These are phyloP conservation scores for Meteorus sp. DNA, from an alignment of 1,140 invertebrate genomes.

Conservation along the genomic window DNA sequence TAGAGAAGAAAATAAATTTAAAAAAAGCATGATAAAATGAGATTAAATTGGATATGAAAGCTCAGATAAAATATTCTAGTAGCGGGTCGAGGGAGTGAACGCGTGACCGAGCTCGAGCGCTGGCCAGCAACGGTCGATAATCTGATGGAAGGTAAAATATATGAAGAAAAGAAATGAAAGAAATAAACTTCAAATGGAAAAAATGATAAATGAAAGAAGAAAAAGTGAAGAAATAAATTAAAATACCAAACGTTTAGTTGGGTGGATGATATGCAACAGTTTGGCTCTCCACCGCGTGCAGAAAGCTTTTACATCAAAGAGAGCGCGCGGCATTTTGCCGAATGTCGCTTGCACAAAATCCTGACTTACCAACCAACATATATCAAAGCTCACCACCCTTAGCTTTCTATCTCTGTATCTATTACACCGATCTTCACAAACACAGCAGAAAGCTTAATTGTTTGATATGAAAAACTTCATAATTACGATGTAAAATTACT, in stretches of 20 bases:
- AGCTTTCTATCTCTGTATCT: not conserved
- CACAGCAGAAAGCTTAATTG: no score
- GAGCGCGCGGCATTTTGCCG: not conserved
- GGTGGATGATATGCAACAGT: no score
- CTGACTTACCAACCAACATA: not conserved
- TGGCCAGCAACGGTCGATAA: slow-evolving; percentile 60
- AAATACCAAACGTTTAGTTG: not conserved
- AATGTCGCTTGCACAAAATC: not conserved
- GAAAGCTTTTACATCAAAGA: not conserved
- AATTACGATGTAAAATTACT: no score
- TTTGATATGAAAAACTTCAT: no score
- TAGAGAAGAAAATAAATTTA: not conserved
- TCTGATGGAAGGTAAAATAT: slow-evolving; percentile 61
- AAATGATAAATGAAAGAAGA: slow-evolving; percentile 9
- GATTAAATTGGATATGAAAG: slow-evolving; percentile 32
- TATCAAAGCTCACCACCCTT: not conserved
- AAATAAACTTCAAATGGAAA: slow-evolving; percentile 13
- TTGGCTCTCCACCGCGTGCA: no score
- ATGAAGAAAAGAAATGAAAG: slow-evolving; percentile 15
- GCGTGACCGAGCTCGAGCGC: slow-evolving; percentile 53
- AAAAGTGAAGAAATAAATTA: slow-evolving; percentile 10
- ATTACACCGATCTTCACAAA: no score
- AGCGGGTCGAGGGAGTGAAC: slow-evolving; percentile 56
- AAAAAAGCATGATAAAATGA: not conserved
- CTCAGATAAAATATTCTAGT: slow-evolving; percentile 52